Evolutionary conservation across 2,797 vertebrate genomes (phyloP).

Genomic region (Scarus forsteni): DNA sequence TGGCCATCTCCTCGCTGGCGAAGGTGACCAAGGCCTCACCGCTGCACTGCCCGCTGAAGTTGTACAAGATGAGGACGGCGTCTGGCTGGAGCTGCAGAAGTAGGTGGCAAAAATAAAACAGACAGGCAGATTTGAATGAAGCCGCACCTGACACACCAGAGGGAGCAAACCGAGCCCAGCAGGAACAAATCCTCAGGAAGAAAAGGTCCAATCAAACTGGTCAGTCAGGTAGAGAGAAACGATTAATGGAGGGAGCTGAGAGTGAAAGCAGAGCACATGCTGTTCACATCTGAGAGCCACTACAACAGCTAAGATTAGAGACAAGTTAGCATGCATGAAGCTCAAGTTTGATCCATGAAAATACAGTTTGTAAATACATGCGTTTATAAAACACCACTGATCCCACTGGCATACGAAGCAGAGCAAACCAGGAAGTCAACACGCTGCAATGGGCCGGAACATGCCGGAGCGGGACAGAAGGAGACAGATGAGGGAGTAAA

Average conservation of each 20-base stretch:
- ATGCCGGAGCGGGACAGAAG: conserved; percentile 11
- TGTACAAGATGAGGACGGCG: conserved; percentile 89
- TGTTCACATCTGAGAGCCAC: conserved; percentile 43
- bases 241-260: conserved; percentile 24
- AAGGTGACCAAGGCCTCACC: conserved; percentile 92
- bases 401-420: conserved; percentile 6
- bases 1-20: conserved; percentile 86
- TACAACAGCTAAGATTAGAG: not conserved
- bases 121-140: not conserved
- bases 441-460: conserved; percentile 5
- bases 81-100: conserved; percentile 89
- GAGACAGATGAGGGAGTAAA: not conserved
- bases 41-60: conserved; percentile 91
- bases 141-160: conserved; percentile 28
- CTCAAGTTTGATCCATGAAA: conserved; percentile 3
- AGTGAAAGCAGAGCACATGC: conserved; percentile 44
- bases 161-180: conserved; percentile 48
- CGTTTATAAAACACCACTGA: conserved; percentile 17
- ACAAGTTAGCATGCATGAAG: conserved; percentile 52
- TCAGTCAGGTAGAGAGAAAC: conserved; percentile 27
- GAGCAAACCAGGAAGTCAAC: not conserved
- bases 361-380: conserved; percentile 5
- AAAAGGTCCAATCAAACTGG: conserved; percentile 39
- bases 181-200: conserved; percentile 1
- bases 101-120: not conserved